Base-by-base conservation (phyloP, 92 coral and sea anemone species). In the Siderastrea siderea region DNA sequence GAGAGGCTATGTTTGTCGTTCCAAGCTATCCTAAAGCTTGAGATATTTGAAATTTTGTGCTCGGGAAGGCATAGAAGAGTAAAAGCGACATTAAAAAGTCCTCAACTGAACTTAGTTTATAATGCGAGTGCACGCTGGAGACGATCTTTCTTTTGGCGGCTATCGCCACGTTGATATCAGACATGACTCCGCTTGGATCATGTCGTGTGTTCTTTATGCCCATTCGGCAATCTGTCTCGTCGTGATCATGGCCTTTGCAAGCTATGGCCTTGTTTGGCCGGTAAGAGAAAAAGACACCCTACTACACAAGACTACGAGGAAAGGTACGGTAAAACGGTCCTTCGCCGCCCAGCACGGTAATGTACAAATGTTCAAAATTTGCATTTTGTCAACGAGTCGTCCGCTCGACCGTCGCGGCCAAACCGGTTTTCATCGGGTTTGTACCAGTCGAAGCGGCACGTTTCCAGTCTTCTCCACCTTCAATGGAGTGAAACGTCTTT, bases 401-500 rank as follows among this genome's bases (percentile, higher is more conserved):
- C 57, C 78, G 78, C 68, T 82, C 78, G 86, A 82, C 86, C 86
- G 79, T 80, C 78, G 77, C 86, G 86, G 70, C 86, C 86, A 82
- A 82, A 82, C 86, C 86, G 86, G 86, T 82, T 71, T 44, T 82
- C 46, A 82, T 82, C 86, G 78, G 76, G 86, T 82, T 82, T 82
- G 86, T 59, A 82, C 86, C 86, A 70, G 86, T 82, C 86, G 86
- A 82, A 57, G 79, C 86, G 86, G 86, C 63, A 82, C 86, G 78
- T 70, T 82, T 82, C 78, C 86, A 57, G 58, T 26, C 59, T 70
- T 58, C 86, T 82, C 86, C 86, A 82, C 78, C 86, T 70, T 57
- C 86, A 82, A 82, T 82, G 86, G 86, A 82, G 86, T 57, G 78
- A 71, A 82, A 82, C 86, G 84, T 80, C 75, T 16, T 51, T 5